Percentiles rank a stretch among this genome's conserved stretches.
phyloP scores from a whole-genome alignment of 2,797 vertebrate species.

The Gallirallus australis region DNA sequence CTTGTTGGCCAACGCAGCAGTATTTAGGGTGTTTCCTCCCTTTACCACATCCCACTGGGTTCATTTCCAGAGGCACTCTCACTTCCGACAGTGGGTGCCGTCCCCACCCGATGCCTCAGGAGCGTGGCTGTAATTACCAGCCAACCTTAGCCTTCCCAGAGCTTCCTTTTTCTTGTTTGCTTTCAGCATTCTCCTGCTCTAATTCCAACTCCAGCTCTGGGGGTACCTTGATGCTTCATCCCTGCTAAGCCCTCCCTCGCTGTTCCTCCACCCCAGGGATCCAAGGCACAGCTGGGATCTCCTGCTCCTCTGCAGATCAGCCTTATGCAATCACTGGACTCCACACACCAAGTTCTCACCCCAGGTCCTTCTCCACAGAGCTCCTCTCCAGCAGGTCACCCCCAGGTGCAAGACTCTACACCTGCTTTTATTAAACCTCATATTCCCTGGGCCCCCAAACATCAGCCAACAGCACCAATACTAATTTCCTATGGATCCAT shows the following conservation, averaged over 20 bases:
- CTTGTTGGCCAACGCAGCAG: accelerated
- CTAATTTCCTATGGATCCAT: not conserved
- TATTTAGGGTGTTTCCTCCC: not conserved
- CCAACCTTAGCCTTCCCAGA: not conserved
- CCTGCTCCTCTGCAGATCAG: not conserved
- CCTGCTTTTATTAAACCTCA: no score
- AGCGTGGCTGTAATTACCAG: not conserved
- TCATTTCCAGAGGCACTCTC: not conserved
- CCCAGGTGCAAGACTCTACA: no score
- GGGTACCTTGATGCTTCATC: not conserved
- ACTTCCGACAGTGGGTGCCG: accelerated
- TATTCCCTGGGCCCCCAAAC: no score
- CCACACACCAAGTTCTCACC: not conserved
- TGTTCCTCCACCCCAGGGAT: accelerated
- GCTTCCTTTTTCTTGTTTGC: not conserved
- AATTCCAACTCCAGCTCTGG: accelerated
- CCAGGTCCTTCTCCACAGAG: no score
- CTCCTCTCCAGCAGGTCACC: no score
- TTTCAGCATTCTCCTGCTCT: not conserved
- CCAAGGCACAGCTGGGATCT: not conserved
- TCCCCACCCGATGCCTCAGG: not conserved
- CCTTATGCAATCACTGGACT: not conserved
- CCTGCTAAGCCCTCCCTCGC: not conserved
- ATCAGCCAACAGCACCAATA: not conserved
- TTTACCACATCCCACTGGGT: accelerated